Conservation (phyloP, 2,888 invertebrate species). For the Homarus gammarus region DNA sequence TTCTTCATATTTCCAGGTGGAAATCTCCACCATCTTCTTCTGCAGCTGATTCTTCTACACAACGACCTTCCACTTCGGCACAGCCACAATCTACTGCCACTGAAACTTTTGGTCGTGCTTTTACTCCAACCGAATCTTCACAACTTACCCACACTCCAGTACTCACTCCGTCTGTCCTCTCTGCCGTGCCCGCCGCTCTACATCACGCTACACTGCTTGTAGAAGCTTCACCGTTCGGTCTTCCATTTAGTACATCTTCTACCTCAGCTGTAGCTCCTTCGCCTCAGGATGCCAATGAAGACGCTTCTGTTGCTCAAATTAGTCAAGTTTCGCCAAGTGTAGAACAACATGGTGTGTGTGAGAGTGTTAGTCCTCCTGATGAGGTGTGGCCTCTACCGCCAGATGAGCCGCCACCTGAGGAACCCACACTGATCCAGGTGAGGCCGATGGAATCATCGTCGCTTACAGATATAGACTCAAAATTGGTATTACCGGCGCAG, state of each 20-base stretch:
- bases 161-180: neutral
- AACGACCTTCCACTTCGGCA: conserved; percentile 42
- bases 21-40: conserved; percentile 37
- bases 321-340: neutral
- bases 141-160: conserved; percentile 5
- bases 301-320: neutral
- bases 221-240: neutral
- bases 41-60: conserved; percentile 41
- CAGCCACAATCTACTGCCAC: conserved; percentile 3
- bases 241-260: conserved; percentile 5
- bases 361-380: neutral
- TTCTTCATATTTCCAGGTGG: conserved; percentile 66
- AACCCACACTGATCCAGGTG: conserved; percentile 32
- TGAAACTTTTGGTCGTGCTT: conserved; percentile 3
- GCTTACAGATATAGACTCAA: neutral
- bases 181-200: conserved; percentile 1
- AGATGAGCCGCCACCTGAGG: conserved; percentile 35
- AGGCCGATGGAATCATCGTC: neutral
- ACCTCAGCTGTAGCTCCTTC: conserved; percentile 21
- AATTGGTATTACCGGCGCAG: neutral
- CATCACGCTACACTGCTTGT: neutral
- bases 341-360: neutral
- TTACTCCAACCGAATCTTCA: neutral
- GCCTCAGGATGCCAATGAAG: conserved; percentile 24
- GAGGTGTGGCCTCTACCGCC: conserved; percentile 33